phyloP scores from a whole-genome alignment of 2,113 vertebrate species.

The Argyrosomus japonicus region DNA sequence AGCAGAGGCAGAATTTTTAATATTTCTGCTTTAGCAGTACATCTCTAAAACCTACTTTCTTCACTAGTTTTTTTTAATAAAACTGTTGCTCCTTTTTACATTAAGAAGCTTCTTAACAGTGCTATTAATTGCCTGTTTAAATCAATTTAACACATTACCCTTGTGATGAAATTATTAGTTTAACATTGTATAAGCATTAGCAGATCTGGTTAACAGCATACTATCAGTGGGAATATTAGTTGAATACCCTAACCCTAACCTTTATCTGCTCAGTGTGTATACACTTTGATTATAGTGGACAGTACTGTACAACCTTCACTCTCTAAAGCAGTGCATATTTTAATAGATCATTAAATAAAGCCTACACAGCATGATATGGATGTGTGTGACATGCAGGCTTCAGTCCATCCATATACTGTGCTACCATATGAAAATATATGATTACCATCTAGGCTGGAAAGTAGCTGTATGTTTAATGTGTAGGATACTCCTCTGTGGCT shows the following conservation, averaged over 20 bases:
- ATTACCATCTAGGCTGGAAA: not conserved
- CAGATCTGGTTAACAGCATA: constrained; percentile 2
- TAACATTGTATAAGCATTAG: constrained; percentile 5
- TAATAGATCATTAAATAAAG: not conserved
- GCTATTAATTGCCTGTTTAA: not conserved
- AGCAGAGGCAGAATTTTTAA: constrained; percentile 5
- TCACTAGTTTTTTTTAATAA: not conserved
- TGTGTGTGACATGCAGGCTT: not conserved
- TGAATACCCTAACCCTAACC: not conserved
- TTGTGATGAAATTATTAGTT: not conserved
- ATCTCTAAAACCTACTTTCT: not conserved
- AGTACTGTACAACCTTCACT: not conserved
- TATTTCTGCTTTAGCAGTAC: not conserved
- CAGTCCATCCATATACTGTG: not conserved
- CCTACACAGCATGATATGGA: not conserved
- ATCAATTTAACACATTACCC: not conserved
- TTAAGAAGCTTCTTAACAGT: not conserved
- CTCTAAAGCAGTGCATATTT: not conserved
- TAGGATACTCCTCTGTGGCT: not conserved
- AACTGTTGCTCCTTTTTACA: not conserved
- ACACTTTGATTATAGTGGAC: constrained; percentile 4
- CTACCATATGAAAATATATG: not conserved
- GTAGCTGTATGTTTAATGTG: not conserved
- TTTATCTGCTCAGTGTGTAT: not conserved
- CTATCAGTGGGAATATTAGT: not conserved